Conservation (phyloP, 2,888 invertebrate species). For the Sialis fuliginosa region DNA sequence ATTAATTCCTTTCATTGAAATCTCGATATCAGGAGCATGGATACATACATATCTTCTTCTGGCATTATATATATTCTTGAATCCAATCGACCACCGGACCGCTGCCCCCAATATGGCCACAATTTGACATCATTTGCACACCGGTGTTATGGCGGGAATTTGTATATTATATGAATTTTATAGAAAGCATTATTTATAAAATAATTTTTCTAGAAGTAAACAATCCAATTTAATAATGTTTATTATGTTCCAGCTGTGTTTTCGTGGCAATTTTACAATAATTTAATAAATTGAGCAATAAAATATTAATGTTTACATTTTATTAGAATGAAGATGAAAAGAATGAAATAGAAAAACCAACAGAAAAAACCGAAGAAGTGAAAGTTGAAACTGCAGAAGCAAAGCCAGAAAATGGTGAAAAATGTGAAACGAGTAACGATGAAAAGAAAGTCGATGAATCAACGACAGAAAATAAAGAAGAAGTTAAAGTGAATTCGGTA, state of each 20-base stretch:
- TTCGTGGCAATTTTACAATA: neutral
- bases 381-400: constrained; percentile 14
- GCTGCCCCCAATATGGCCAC: no score
- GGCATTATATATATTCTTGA: neutral
- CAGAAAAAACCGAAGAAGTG: constrained; percentile 12
- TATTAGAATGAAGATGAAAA: constrained; percentile 11
- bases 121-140: neutral
- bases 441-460: constrained; percentile 15
- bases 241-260: constrained; percentile 12
- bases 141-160: no score
- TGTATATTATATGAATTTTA: neutral
- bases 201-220: neutral
- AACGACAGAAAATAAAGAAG: constrained; percentile 14
- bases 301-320: neutral
- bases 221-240: constrained; percentile 2
- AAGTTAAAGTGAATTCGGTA: constrained; percentile 13
- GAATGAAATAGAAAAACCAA: constrained; percentile 11
- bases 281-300: neutral
- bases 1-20: neutral
- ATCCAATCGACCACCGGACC: neutral
- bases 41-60: neutral
- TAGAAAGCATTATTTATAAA: neutral
- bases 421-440: constrained; percentile 11
- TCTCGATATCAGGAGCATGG: neutral
- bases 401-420: constrained; percentile 10